Conservation (phyloP, 2,797 vertebrate species). For the Florisuga fusca region DNA sequence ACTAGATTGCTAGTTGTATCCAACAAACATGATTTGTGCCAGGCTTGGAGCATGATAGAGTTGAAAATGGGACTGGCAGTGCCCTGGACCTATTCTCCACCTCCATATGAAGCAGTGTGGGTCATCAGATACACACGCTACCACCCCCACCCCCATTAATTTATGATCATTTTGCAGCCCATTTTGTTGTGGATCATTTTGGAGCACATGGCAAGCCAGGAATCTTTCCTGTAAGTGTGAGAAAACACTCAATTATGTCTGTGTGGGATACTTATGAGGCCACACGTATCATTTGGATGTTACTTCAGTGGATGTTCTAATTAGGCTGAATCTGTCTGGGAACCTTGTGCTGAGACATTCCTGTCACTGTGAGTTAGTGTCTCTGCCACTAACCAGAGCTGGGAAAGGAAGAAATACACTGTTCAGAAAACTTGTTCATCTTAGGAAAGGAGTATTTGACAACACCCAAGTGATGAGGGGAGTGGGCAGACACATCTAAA, state of each 20-base stretch:
- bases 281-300: not conserved
- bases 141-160: not conserved
- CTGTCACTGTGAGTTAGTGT: not conserved
- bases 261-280: not conserved
- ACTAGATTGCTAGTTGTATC: not conserved
- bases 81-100: not conserved
- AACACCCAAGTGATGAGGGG: not conserved
- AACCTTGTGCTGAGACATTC: not conserved
- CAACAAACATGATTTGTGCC: not conserved
- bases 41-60: not conserved
- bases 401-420: not conserved
- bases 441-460: not conserved
- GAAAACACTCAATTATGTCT: not conserved
- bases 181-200: not conserved
- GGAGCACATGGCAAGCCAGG: not conserved
- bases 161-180: not conserved
- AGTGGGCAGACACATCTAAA: not conserved
- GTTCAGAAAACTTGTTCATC: not conserved
- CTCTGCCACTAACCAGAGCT: not conserved
- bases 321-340: not conserved
- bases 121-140: not conserved
- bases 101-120: not conserved
- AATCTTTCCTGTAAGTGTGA: not conserved
- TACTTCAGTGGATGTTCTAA: not conserved
- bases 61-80: not conserved